Percentiles rank a stretch among this genome's conserved stretches.
Evolutionary conservation across 2,113 vertebrate species (phyloP).

Genomic region (Periophthalmodon schlosseri): DNA sequence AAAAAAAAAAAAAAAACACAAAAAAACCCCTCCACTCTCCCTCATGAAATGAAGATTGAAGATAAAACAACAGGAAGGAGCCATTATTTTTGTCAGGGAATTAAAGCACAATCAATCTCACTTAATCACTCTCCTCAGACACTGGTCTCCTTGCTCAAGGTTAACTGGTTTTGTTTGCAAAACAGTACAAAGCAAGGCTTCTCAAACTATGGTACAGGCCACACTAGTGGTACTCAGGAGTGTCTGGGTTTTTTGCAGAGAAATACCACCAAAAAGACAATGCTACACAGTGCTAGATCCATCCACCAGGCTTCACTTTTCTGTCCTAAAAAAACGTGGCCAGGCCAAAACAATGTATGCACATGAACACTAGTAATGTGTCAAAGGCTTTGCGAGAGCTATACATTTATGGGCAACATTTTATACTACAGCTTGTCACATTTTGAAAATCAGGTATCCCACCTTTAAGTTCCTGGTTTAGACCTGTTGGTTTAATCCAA

Average conservation of each 20-base stretch:
- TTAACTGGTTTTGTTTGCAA: conserved; percentile 65
- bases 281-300: background rate
- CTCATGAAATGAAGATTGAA: conserved; percentile 72
- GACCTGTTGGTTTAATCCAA: no score
- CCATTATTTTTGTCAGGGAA: conserved; percentile 73
- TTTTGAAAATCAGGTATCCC: no score
- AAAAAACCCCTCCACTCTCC: conserved; percentile 26
- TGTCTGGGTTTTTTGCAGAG: background rate
- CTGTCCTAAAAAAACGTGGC: background rate
- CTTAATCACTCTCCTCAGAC: conserved; percentile 72
- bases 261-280: background rate
- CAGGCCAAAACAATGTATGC: background rate
- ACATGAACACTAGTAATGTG: background rate
- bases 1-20: conserved; percentile 3
- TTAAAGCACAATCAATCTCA: conserved; percentile 76
- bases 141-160: conserved; percentile 64
- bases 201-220: background rate
- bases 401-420: background rate
- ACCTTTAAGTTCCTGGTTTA: no score
- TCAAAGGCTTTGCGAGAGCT: background rate
- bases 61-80: conserved; percentile 74
- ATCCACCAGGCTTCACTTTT: background rate
- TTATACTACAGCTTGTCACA: no score
- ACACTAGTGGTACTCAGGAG: background rate
- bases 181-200: conserved; percentile 12